A percentile compares a stretch with the other conserved stretches of the same genome.
Evolutionary conservation across 2,113 vertebrate species (phyloP).

Genomic region (Hemiprocne comata): DNA sequence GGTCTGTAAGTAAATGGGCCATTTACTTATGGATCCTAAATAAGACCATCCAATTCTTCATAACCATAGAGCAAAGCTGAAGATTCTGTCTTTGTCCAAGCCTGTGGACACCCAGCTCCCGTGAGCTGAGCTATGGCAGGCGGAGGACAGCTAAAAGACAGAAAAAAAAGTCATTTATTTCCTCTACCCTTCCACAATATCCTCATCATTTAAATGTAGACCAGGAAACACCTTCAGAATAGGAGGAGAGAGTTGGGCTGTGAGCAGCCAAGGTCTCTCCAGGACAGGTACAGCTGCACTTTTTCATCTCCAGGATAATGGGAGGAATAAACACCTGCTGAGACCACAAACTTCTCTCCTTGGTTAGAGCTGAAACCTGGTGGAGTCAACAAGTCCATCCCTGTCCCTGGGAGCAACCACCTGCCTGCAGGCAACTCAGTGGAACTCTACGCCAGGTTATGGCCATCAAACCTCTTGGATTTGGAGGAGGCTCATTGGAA

Average conservation of each 20-base stretch:
- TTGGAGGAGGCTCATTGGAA: accelerated
- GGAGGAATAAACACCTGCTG: background rate
- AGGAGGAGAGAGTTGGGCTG: background rate
- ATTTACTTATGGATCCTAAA: background rate
- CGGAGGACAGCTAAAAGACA: background rate
- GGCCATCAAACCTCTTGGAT: accelerated
- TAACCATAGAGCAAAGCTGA: background rate
- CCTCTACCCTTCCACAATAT: background rate
- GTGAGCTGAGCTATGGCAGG: background rate
- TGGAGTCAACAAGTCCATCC: background rate
- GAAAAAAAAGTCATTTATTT: background rate
- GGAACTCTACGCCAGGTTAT: background rate
- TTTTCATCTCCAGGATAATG: background rate
- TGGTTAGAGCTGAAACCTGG: background rate
- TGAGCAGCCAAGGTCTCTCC: background rate
- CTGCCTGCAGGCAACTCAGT: background rate
- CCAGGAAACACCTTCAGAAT: background rate
- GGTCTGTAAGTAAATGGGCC: background rate
- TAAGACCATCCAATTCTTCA: background rate
- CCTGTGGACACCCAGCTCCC: background rate
- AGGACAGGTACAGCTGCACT: background rate
- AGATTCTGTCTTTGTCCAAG: background rate
- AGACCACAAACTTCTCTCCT: background rate
- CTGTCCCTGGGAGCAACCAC: background rate
- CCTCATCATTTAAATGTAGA: background rate